Evolutionary conservation across 2,888 invertebrate genomes (phyloP).

Genomic region (Perizoma affinitatum): DNA sequence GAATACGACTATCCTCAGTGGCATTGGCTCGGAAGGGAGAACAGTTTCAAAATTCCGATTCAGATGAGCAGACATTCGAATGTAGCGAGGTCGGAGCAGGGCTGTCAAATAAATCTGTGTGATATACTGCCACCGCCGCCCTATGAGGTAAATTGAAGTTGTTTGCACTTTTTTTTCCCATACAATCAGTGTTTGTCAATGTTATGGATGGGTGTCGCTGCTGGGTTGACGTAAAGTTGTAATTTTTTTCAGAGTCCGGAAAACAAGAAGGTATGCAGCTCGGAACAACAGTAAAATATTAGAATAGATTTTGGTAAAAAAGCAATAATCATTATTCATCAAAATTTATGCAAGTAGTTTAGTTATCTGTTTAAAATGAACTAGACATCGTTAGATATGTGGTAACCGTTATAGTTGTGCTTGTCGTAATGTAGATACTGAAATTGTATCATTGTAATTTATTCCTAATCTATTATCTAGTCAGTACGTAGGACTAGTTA

Average conservation of each 20-base stretch:
- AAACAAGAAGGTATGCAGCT: slow-evolving; percentile 61
- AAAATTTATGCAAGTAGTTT: slow-evolving; percentile 29
- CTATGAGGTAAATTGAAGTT: slow-evolving; percentile 82
- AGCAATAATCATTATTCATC: slow-evolving; percentile 61
- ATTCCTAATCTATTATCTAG: slow-evolving; percentile 80
- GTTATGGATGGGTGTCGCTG: slow-evolving; percentile 41
- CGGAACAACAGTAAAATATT: slow-evolving; percentile 42
- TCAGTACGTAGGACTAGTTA: slow-evolving; percentile 78
- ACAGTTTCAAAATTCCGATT: slow-evolving; percentile 82
- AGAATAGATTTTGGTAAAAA: slow-evolving; percentile 32
- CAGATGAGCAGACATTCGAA: slow-evolving; percentile 77
- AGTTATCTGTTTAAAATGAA: slow-evolving; percentile 21
- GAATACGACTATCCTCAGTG: slow-evolving; percentile 81
- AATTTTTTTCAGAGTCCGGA: slow-evolving; percentile 72
- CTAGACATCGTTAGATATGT: slow-evolving; percentile 36
- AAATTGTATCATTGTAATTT: slow-evolving; percentile 69
- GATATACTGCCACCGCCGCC: slow-evolving; percentile 87
- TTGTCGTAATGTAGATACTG: slow-evolving; percentile 62
- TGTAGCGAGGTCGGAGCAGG: slow-evolving; percentile 77
- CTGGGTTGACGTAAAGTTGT: slow-evolving; percentile 46
- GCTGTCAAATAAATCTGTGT: slow-evolving; percentile 86
- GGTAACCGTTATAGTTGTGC: slow-evolving; percentile 54
- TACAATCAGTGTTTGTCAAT: slow-evolving; percentile 46
- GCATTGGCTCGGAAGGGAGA: slow-evolving; percentile 80
- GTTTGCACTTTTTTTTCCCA: slow-evolving; percentile 57